A percentile compares a stretch with the other conserved stretches of the same genome.
Conservation (phyloP, 23 tunicate genomes). For the Oikopleura albicans region DNA sequence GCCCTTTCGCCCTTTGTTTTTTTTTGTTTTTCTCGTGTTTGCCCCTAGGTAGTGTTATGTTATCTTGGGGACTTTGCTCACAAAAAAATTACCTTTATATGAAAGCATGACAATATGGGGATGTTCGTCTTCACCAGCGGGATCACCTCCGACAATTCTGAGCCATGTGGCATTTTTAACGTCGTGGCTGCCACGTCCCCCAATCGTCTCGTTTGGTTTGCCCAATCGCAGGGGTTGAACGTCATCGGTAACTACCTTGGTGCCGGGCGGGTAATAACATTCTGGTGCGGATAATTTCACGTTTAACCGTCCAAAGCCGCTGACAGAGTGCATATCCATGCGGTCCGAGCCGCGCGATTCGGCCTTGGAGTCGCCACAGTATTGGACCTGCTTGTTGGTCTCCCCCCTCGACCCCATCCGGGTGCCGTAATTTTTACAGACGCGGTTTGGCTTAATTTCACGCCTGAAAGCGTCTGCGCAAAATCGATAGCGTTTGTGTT, state of each 20-base stretch:
- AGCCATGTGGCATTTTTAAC: no score
- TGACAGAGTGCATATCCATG: not conserved
- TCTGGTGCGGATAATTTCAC: not conserved
- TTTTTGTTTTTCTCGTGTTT: no score
- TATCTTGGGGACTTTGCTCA: no score
- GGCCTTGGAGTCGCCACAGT: not conserved
- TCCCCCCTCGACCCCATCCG: not conserved
- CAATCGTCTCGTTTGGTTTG: no score
- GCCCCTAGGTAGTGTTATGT: no score
- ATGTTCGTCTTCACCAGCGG: not conserved
- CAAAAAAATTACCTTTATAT: not conserved
- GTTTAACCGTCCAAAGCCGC: not conserved
- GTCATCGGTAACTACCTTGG: not conserved
- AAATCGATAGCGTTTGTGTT: not conserved
- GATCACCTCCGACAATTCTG: not conserved
- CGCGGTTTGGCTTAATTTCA: not conserved
- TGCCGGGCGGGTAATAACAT: not conserved
- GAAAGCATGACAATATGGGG: slow-evolving; percentile 16
- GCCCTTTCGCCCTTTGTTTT: no score
- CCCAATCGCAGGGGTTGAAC: not conserved
- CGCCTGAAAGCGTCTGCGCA: not conserved
- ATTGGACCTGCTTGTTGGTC: not conserved
- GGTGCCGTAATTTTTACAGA: not conserved
- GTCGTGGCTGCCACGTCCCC: no score
- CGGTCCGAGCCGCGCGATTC: not conserved